phyloP scores from a whole-genome alignment of 1,140 invertebrate species.

The Uloborus diversus region DNA sequence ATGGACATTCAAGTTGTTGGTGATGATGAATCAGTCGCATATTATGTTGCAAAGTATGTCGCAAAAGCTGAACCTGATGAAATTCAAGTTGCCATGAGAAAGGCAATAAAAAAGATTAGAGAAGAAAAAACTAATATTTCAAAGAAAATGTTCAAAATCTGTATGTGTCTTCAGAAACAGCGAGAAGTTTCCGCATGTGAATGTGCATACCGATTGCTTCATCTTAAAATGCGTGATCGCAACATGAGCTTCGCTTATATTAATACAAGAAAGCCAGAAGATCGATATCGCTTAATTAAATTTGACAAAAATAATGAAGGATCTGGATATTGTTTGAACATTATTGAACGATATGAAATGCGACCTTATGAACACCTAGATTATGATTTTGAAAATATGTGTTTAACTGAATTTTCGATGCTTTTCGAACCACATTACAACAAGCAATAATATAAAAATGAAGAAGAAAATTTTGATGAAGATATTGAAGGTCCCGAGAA shows the following conservation, averaged over 20 bases:
- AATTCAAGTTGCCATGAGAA: too few species aligned
- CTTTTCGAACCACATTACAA: slow-evolving; percentile 40
- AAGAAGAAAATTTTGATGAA: slow-evolving; percentile 37
- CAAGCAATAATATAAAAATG: slow-evolving; percentile 25
- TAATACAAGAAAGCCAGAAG: slow-evolving; percentile 48
- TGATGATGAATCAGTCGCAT: too few species aligned
- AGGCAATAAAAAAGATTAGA: slow-evolving; percentile 60
- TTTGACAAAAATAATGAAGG: slow-evolving; percentile 27
- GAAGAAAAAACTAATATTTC: slow-evolving; percentile 58
- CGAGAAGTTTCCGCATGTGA: slow-evolving; percentile 52
- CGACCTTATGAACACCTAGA: too few species aligned
- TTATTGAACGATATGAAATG: slow-evolving; percentile 48
- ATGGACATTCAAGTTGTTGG: too few species aligned
- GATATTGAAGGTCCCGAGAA: slow-evolving; percentile 17
- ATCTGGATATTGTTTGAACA: slow-evolving; percentile 13
- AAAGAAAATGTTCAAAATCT: slow-evolving; percentile 62
- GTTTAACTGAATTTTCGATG: slow-evolving; percentile 56
- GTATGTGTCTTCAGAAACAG: slow-evolving; percentile 53
- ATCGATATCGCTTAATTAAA: slow-evolving; percentile 23
- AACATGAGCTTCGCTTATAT: slow-evolving; percentile 11
- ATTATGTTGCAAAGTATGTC: too few species aligned
- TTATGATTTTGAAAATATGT: too few species aligned
- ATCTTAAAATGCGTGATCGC: slow-evolving; percentile 31
- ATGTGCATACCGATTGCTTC: slow-evolving; percentile 48
- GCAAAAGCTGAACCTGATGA: too few species aligned